Evolutionary conservation across 1,140 invertebrate genomes (phyloP).

Genomic region (Whitmania pigra): DNA sequence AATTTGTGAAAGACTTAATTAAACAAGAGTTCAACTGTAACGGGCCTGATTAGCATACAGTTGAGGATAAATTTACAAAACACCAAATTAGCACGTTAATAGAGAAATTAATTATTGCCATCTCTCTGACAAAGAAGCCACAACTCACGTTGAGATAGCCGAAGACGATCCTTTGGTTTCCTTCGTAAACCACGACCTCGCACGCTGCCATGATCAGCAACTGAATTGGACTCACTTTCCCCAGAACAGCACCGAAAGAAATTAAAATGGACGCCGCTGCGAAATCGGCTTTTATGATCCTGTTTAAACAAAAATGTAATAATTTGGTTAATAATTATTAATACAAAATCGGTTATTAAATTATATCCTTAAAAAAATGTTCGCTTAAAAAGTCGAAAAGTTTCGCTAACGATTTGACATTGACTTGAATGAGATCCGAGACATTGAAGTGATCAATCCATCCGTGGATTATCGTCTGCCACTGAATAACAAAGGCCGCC

Average conservation of each 20-base stretch:
- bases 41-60: neutral
- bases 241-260: conserved; percentile 77
- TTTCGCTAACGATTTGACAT: too few relatives aligned
- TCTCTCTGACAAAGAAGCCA: too few relatives aligned
- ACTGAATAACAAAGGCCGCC: conserved; percentile 38
- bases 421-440: neutral
- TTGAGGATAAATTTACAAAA: neutral
- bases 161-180: conserved; percentile 65
- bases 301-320: conserved; percentile 35
- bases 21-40: too few relatives aligned
- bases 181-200: conserved; percentile 60
- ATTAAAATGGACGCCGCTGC: conserved; percentile 76
- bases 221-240: conserved; percentile 70
- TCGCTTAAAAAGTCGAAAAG: neutral
- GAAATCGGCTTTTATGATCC: conserved; percentile 69
- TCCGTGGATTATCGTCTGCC: conserved; percentile 36
- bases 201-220: conserved; percentile 66
- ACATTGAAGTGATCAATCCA: conserved; percentile 27
- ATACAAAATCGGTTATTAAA: too few relatives aligned
- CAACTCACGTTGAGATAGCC: conserved; percentile 53
- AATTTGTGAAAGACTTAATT: too few relatives aligned
- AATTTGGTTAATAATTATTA: too few relatives aligned
- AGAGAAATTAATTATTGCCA: too few relatives aligned
- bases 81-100: neutral
- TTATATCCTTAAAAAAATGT: too few relatives aligned